phyloP scores from a whole-genome alignment of 2,113 vertebrate species.

The Agelaius tricolor region DNA sequence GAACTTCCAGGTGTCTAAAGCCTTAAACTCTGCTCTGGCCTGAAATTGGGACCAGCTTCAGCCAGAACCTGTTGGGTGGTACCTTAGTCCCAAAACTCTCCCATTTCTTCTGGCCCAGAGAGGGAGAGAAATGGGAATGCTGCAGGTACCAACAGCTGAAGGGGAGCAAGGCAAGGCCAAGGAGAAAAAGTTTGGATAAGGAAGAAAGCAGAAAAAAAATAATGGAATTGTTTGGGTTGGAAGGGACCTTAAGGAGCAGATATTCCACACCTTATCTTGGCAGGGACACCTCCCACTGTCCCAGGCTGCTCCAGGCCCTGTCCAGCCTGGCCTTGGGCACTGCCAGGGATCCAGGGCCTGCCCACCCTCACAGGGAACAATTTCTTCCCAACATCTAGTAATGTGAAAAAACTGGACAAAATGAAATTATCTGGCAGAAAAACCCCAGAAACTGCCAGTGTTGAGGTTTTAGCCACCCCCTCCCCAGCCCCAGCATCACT shows the following conservation, averaged over 20 bases:
- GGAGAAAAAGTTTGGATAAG: neutral
- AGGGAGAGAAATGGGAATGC: rapidly evolving
- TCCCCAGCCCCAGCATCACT: neutral
- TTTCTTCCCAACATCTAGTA: neutral
- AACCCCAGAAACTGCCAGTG: rapidly evolving
- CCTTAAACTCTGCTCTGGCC: neutral
- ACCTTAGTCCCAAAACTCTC: rapidly evolving
- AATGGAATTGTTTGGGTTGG: neutral
- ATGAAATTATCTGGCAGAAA: neutral
- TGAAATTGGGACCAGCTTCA: rapidly evolving
- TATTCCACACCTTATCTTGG: too few relatives aligned
- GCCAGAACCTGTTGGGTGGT: neutral
- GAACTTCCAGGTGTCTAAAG: neutral
- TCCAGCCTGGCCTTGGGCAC: neutral
- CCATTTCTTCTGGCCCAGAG: neutral
- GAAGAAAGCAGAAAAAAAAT: neutral
- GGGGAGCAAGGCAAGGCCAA: neutral
- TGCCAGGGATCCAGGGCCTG: neutral
- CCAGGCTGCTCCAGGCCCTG: neutral
- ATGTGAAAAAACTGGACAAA: neutral
- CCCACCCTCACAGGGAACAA: rapidly evolving
- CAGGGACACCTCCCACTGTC: neutral
- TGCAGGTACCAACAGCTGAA: neutral
- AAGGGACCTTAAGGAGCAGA: neutral
- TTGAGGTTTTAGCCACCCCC: neutral